Evolutionary conservation across 2,113 vertebrate species (phyloP), one percentile per base, ranked within the genome.

Genomic region (Camelus dromedarius): DNA sequence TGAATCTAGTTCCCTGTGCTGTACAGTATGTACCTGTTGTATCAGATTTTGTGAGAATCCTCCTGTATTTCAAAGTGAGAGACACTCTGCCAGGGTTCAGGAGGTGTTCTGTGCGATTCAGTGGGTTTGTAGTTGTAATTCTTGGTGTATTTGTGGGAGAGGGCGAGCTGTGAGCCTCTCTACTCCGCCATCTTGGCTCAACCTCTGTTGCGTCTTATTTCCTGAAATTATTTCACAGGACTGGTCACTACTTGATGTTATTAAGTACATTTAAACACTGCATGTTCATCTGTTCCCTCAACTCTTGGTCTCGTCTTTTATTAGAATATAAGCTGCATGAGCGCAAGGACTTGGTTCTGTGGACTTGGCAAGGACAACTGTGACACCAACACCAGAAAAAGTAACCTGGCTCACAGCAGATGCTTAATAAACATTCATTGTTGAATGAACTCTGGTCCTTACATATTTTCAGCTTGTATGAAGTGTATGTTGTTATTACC

Each of bases 181-280:
- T 42, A 42, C 38, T 42, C 38, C 38, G 5, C 38, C 38, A 42
- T 42, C 38, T 42, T 42, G 38, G 38, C 38, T 42, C 38, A 42
- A 42, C 38, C 38, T 42, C 20, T 48, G 16, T 60, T 73, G 28
- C 10, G 72, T 91, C 42, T 73, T 70, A 42, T 30, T 89, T 54
- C 15, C 35, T 66, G 30, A 72, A 69, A 83, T 83, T 70, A 73
- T 42, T 83, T 75, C 8, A 46, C 50, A 42, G 20, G 20, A 54
- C 30, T 35, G 24, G 69, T 84, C 30, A n/a, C 32, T 91, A 80
- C 15, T 20, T 75, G 35, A 86, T 6, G 32, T 70, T 22, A 89
- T 48, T 79, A 83, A 42, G 96, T 93, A 70, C 26, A 81, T 56
- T 84, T 94, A 67, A 95, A 62, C 42, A 64, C 2, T 76, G 14